Base-by-base conservation (phyloP, 2,797 vertebrate genomes). In the Chromis chromis region DNA sequence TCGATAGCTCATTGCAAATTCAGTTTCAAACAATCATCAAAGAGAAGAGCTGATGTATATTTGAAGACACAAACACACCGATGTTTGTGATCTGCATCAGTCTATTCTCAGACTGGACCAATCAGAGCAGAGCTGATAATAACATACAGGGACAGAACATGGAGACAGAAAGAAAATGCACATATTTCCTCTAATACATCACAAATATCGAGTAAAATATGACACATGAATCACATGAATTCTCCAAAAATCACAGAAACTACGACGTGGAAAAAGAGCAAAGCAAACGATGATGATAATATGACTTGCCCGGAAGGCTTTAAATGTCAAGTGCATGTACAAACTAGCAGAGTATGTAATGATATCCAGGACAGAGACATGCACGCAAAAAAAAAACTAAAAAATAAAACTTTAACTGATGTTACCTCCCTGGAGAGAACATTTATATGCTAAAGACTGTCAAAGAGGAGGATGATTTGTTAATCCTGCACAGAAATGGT, bases 51-150 rank as follows among this genome's bases (percentile, higher is more conserved):
- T 11, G 1, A 50, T 24, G n/a, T n/a, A 49, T 31, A 31, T 31
- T 31, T 31, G 6, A 9, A 49, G n/a, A 21, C 14, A 62, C 3
- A 27, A 19, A 36, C 40, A 42, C 3, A 11, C 24, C 22, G n/a
- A 46, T 52, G 62, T 31, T 33, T 42, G 33, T 8, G 25, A 59
- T 39, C 11, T 36, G 27, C 52, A 49, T 49, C 61, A 9, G 7
- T 54, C 53, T 33, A 14, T 25, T 54, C 22, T 61, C 25, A 54
- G 25, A 21, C 25, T 21, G 17, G 17, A 69, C 57, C 78, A 63
- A 50, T 73, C 31, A 60, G 33, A 56, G 46, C 54, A n/a, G 6
- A 16, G 27, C 54, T n/a, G 13, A 55, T 28, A 3, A 11, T 1
- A 13, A 14, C 52, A 9, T 13, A 7, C 11, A 25, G 6, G 25